phyloP scores from a whole-genome alignment of 2,797 vertebrate genomes.

The Helarctos malayanus region DNA sequence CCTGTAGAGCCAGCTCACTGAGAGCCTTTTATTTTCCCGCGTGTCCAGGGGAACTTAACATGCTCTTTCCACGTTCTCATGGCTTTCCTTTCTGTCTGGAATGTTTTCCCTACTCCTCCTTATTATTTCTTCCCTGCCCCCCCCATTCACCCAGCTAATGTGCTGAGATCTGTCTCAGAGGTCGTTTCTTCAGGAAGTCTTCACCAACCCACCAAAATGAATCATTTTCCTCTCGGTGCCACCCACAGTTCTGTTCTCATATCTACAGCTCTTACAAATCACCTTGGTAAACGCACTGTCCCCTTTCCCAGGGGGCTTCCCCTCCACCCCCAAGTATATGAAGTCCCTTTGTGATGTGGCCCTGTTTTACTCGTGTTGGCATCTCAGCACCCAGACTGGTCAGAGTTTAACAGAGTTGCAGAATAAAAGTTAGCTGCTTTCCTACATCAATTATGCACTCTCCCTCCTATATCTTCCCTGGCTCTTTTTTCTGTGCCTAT shows the following conservation, averaged over 20 bases:
- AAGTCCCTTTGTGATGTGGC: neutral
- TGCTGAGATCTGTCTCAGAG: neutral
- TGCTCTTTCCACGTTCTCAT: neutral
- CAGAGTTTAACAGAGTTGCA: neutral
- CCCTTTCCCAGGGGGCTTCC: neutral
- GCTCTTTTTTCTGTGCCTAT: neutral
- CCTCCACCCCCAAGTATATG: neutral
- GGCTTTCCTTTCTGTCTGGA: neutral
- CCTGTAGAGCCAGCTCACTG: neutral
- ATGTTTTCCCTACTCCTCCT: neutral
- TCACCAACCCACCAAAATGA: constrained; percentile 4
- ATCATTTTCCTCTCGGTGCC: neutral
- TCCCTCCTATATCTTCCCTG: neutral
- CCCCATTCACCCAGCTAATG: neutral
- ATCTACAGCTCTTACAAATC: neutral
- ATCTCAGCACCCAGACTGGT: neutral
- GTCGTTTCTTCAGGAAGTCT: constrained; percentile 8
- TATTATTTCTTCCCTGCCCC: neutral
- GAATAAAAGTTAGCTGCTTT: neutral
- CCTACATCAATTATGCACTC: neutral
- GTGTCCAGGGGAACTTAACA: neutral
- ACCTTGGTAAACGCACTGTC: neutral
- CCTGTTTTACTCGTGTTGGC: neutral
- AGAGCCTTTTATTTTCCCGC: neutral
- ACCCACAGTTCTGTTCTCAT: neutral